These are phyloP conservation scores for Pungitius pungitius DNA, from an alignment of 2,113 vertebrate species.

Conservation along the genomic window DNA sequence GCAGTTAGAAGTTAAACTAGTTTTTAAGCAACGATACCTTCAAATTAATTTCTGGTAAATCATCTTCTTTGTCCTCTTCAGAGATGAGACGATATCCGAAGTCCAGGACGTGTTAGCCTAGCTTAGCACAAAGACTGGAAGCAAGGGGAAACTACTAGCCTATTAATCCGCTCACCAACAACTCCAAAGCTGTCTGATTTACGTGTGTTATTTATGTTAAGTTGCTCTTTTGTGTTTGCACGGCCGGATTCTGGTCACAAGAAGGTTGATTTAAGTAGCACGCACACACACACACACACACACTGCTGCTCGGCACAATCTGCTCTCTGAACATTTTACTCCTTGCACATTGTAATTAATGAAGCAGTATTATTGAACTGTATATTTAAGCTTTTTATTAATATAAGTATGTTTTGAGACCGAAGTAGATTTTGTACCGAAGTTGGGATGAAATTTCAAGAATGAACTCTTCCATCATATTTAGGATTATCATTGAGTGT, in stretches of 20 bases:
- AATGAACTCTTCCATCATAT: slow-evolving; percentile 28
- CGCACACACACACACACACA: slow-evolving; percentile 6
- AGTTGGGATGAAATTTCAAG: slow-evolving; percentile 29
- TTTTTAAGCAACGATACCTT: slow-evolving; percentile 1
- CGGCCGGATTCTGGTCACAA: background rate
- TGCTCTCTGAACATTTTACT: slow-evolving; percentile 50
- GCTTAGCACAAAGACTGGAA: slow-evolving; percentile 25
- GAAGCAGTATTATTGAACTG: slow-evolving; percentile 49
- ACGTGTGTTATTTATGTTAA: slow-evolving; percentile 37
- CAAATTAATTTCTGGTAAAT: slow-evolving; percentile 18
- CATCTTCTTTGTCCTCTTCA: background rate
- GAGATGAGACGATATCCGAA: background rate
- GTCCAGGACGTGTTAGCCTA: slow-evolving; percentile 10
- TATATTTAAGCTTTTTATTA: slow-evolving; percentile 46
- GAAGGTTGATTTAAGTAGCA: slow-evolving; percentile 21
- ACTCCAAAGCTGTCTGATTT: slow-evolving; percentile 38
- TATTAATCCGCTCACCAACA: background rate
- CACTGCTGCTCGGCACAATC: slow-evolving; percentile 41
- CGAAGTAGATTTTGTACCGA: slow-evolving; percentile 46
- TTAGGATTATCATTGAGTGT: slow-evolving; percentile 15
- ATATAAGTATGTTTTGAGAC: slow-evolving; percentile 45
- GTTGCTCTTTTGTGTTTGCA: slow-evolving; percentile 23
- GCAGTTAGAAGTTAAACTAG: slow-evolving; percentile 20
- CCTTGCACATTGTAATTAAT: slow-evolving; percentile 47
- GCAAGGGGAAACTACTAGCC: slow-evolving; percentile 2